phyloP scores from a whole-genome alignment of 2,797 vertebrate species.

The Yasuhikotakia modesta region DNA sequence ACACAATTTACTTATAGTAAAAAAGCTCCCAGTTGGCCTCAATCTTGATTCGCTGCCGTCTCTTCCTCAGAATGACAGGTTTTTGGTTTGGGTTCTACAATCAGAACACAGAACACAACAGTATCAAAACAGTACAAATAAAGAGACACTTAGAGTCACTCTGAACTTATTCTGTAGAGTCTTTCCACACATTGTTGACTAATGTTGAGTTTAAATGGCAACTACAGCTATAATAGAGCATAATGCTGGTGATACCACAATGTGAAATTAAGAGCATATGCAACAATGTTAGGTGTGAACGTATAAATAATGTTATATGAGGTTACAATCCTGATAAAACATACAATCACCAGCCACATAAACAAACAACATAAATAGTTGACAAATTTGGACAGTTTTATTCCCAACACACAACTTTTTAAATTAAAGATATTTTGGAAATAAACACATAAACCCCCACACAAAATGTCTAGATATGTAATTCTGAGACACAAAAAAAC shows the following conservation, averaged over 20 bases:
- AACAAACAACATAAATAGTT: background rate
- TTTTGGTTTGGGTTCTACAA: slow-evolving; percentile 93
- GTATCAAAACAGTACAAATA: slow-evolving; percentile 15
- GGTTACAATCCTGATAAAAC: too few species aligned
- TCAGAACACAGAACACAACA: too few species aligned
- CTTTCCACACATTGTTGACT: background rate
- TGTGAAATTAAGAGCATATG: background rate
- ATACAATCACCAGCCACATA: too few species aligned
- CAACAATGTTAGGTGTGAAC: slow-evolving; percentile 2
- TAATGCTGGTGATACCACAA: background rate
- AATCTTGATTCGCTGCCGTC: slow-evolving; percentile 97
- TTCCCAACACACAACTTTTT: background rate
- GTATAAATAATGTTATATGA: too few species aligned
- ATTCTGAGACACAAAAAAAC: background rate
- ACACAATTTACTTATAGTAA: slow-evolving; percentile 87
- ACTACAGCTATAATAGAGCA: slow-evolving; percentile 34
- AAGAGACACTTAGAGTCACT: background rate
- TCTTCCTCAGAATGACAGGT: slow-evolving; percentile 96
- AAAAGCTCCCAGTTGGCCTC: slow-evolving; percentile 99
- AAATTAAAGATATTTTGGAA: background rate
- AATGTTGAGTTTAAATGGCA: slow-evolving; percentile 16
- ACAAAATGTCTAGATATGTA: background rate
- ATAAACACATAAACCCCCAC: background rate
- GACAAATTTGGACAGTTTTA: background rate
- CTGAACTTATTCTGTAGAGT: slow-evolving; percentile 11